These are phyloP conservation scores for Garrulus glandarius DNA, from an alignment of 2,797 vertebrate species.

Conservation along the genomic window DNA sequence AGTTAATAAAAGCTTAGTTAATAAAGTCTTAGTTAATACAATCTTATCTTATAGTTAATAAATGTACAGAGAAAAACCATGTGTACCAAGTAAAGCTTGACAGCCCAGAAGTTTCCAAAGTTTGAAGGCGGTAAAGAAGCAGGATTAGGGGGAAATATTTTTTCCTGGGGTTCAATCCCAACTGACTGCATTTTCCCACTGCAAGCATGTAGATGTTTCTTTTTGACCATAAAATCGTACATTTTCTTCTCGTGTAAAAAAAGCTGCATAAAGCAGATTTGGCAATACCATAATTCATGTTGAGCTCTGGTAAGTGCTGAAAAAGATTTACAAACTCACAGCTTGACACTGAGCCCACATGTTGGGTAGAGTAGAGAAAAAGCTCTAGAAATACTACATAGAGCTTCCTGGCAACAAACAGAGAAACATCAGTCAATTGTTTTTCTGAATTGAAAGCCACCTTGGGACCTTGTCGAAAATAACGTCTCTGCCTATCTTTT, in stretches of 20 bases:
- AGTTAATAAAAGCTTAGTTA: conserved; percentile 37
- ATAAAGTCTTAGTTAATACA: conserved; percentile 34
- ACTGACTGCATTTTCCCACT: conserved; percentile 44
- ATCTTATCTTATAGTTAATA: conserved; percentile 16
- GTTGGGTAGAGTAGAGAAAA: conserved; percentile 68
- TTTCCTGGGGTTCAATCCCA: conserved; percentile 12
- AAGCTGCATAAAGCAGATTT: conserved; percentile 56
- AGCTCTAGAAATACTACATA: conserved; percentile 68
- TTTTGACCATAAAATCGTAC: conserved; percentile 60
- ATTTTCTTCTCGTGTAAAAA: conserved; percentile 50
- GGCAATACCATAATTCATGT: conserved; percentile 72
- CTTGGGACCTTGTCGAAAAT: conserved; percentile 64
- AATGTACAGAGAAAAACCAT: conserved; percentile 12
- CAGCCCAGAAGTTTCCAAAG: conserved; percentile 52
- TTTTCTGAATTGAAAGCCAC: conserved; percentile 69
- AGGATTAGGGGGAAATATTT: not conserved
- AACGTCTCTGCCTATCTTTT: conserved; percentile 53
- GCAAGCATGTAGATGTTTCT: conserved; percentile 5
- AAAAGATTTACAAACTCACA: conserved; percentile 77
- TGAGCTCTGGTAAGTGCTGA: conserved; percentile 72
- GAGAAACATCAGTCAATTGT: conserved; percentile 73
- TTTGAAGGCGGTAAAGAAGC: not conserved
- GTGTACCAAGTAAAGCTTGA: not conserved
- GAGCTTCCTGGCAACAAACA: conserved; percentile 61
- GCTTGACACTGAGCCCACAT: conserved; percentile 71